Percentiles rank a stretch among this genome's conserved stretches.
Conservation (phyloP, 2,113 vertebrate species). For the Montifringilla adamsi region DNA sequence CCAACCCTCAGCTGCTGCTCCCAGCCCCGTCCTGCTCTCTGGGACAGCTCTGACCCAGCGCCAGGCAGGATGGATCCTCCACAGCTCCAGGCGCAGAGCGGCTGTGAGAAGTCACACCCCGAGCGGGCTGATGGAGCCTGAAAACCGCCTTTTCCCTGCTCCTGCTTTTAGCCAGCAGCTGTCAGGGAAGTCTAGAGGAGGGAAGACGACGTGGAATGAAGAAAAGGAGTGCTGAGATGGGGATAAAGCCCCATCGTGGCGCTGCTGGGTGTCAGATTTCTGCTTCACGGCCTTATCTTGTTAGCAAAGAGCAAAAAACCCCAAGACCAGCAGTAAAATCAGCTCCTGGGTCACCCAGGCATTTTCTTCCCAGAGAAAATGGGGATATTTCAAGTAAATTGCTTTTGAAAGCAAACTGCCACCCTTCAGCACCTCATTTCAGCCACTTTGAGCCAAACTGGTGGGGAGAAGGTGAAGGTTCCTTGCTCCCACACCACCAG, state of each 20-base stretch:
- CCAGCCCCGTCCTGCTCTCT: neutral
- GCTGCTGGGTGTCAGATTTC: neutral
- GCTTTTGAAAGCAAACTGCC: neutral
- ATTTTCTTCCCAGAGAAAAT: neutral
- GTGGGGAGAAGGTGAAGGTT: neutral
- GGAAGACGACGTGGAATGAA: neutral
- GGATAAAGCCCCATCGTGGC: neutral
- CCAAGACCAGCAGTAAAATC: neutral
- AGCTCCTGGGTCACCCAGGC: neutral
- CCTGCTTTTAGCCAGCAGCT: neutral
- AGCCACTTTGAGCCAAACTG: neutral
- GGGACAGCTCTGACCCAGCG: neutral
- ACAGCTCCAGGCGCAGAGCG: neutral
- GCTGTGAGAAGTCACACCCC: neutral
- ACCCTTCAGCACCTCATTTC: neutral
- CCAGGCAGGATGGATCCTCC: neutral
- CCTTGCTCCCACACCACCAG: neutral
- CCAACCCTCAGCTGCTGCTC: neutral
- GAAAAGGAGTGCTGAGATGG: neutral
- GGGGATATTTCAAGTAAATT: neutral
- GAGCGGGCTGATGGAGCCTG: neutral
- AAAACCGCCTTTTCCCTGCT: neutral
- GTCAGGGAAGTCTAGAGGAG: neutral
- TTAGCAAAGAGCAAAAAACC: neutral
- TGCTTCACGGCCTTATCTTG: neutral